Conservation (phyloP, 2,113 vertebrate genomes). For the Nothoprocta perdicaria region DNA sequence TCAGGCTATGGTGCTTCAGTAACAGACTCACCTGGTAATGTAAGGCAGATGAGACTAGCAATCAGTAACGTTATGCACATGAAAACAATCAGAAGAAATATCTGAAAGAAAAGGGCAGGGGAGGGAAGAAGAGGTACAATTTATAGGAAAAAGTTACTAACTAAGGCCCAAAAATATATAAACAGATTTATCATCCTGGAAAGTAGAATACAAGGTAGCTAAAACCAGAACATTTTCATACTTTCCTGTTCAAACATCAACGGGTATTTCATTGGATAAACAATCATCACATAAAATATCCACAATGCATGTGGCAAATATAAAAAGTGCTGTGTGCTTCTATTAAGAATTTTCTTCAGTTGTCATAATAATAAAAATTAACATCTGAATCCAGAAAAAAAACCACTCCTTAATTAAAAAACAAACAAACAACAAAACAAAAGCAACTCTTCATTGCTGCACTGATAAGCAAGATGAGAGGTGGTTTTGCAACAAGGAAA, state of each 20-base stretch:
- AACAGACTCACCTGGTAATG: slow-evolving; percentile 89
- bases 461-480: not conserved
- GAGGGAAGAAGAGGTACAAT: not conserved
- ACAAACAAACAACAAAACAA: not conserved
- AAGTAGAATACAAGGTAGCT: not conserved
- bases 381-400: not conserved
- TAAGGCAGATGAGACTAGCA: slow-evolving; percentile 97
- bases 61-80: slow-evolving; percentile 97
- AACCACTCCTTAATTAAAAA: not conserved
- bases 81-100: slow-evolving; percentile 93
- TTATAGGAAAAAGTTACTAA: not conserved
- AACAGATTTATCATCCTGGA: not conserved
- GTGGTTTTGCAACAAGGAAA: not conserved
- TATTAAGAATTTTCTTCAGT: not conserved
- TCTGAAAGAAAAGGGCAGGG: slow-evolving; percentile 74
- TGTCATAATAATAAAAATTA: not conserved
- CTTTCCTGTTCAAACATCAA: not conserved
- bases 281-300: not conserved
- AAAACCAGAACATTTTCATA: not conserved
- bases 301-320: not conserved
- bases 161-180: not conserved
- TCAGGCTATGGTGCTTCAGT: not conserved
- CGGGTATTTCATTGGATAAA: not conserved
- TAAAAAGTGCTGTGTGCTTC: not conserved
- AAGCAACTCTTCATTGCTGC: not conserved